A percentile compares a stretch with the other conserved stretches of the same genome.
These are phyloP conservation scores for Lates calcarifer DNA, from an alignment of 2,113 vertebrate species.

Conservation along the genomic window DNA sequence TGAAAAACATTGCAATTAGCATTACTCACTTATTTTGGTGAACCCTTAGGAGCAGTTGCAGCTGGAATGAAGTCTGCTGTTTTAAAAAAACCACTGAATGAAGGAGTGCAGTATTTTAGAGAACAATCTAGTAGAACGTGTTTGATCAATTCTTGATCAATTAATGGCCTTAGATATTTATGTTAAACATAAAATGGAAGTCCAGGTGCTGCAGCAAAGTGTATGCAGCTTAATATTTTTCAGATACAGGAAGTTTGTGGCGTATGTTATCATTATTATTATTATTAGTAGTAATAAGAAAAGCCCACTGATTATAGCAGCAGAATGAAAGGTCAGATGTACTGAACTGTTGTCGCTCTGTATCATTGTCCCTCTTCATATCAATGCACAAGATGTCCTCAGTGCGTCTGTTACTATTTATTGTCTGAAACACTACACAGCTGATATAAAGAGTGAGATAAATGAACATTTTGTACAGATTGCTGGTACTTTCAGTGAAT, in stretches of 20 bases:
- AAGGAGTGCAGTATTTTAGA: slow-evolving; percentile 39
- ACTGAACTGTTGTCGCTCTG: slow-evolving; percentile 25
- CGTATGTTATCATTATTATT: slow-evolving; percentile 16
- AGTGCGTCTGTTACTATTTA: slow-evolving; percentile 65
- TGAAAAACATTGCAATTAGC: neutral
- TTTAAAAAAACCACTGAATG: slow-evolving; percentile 1
- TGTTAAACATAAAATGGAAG: slow-evolving; percentile 64
- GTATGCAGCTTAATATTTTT: slow-evolving; percentile 7
- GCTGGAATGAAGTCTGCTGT: neutral
- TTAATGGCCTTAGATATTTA: slow-evolving; percentile 56
- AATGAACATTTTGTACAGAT: slow-evolving; percentile 65
- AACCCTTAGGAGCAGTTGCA: neutral
- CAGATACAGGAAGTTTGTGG: slow-evolving; percentile 3
- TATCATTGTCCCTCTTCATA: slow-evolving; percentile 28
- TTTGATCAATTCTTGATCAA: slow-evolving; percentile 57
- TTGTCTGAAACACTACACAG: slow-evolving; percentile 78
- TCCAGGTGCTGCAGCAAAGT: slow-evolving; percentile 25
- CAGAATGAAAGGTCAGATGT: slow-evolving; percentile 33
- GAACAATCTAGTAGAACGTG: neutral
- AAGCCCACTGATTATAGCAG: slow-evolving; percentile 25
- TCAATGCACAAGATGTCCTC: slow-evolving; percentile 11
- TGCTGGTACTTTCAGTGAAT: slow-evolving; percentile 62
- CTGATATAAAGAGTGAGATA: slow-evolving; percentile 17
- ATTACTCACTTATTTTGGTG: slow-evolving; percentile 20
- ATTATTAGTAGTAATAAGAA: slow-evolving; percentile 5